phyloP scores from a whole-genome alignment of 2,113 vertebrate species.

The Neolamprologus tretocephalus region DNA sequence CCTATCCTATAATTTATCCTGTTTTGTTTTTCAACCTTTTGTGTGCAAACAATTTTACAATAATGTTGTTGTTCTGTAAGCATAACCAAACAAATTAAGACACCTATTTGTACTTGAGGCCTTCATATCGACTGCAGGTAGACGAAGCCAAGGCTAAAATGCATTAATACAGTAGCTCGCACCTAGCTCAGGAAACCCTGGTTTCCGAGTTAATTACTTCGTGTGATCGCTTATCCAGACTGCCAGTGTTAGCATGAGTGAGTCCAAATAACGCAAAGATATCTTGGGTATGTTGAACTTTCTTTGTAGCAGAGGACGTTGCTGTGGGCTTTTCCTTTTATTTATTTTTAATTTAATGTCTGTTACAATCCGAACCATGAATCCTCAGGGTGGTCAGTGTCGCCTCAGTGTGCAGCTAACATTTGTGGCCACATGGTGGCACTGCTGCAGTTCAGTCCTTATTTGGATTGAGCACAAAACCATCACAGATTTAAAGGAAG shows the following conservation, averaged over 20 bases:
- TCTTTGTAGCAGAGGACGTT: not conserved
- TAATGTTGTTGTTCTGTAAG: not conserved
- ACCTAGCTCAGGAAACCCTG: not conserved
- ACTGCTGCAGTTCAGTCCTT: not conserved
- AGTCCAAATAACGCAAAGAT: not conserved
- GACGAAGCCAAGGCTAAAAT: not conserved
- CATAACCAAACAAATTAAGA: not conserved
- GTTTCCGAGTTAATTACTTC: not conserved
- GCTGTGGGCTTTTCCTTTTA: not conserved
- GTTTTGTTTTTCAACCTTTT: not conserved
- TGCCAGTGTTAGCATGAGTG: not conserved
- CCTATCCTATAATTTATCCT: rapidly evolving
- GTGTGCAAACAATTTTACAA: not conserved
- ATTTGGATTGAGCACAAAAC: rapidly evolving
- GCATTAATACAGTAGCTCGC: rapidly evolving
- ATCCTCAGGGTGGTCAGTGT: not conserved
- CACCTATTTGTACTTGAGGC: rapidly evolving
- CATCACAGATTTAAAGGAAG: not conserved
- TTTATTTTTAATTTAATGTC: not conserved
- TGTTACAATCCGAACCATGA: not conserved
- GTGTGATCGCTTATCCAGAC: rapidly evolving
- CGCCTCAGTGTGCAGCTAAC: not conserved
- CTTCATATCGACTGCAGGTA: not conserved
- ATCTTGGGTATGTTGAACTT: not conserved
- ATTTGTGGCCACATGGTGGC: not conserved